Evolutionary conservation across 1,140 invertebrate species (phyloP).

Genomic region (Cylas formicarius): DNA sequence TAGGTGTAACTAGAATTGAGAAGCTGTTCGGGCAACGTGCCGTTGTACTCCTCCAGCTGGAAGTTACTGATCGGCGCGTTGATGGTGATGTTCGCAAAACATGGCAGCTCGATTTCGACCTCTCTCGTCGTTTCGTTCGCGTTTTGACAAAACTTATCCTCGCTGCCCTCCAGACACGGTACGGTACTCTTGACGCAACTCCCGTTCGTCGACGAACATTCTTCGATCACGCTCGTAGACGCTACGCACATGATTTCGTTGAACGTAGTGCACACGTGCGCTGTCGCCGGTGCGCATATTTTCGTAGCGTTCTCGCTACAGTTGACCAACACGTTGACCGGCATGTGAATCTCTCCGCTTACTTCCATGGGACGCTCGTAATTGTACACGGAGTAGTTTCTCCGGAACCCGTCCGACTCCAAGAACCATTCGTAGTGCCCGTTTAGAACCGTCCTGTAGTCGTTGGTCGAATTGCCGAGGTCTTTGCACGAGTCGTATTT

Average conservation of each 20-base stretch:
- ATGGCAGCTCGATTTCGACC: slow-evolving; percentile 11
- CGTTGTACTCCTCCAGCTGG: slow-evolving; percentile 19
- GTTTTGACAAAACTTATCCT: slow-evolving; percentile 18
- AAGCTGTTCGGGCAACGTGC: slow-evolving; percentile 15
- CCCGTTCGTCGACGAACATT: slow-evolving; percentile 15
- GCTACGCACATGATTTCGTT: slow-evolving; percentile 25
- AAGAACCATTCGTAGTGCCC: slow-evolving; percentile 18
- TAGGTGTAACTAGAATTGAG: slow-evolving; percentile 21
- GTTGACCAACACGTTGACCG: slow-evolving; percentile 13
- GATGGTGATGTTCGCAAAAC: slow-evolving; percentile 24
- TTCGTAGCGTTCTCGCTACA: slow-evolving; percentile 19
- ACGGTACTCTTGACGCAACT: slow-evolving; percentile 17
- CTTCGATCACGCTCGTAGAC: neutral
- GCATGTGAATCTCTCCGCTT: slow-evolving; percentile 22
- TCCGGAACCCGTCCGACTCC: slow-evolving; percentile 11
- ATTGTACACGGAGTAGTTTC: slow-evolving; percentile 21
- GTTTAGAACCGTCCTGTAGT: slow-evolving; percentile 21
- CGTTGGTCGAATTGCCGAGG: slow-evolving; percentile 5
- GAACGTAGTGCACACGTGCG: slow-evolving; percentile 20
- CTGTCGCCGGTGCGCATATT: slow-evolving; percentile 15
- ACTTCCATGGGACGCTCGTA: slow-evolving; percentile 19
- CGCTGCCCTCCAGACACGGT: slow-evolving; percentile 11
- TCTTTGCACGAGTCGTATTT: slow-evolving; percentile 19
- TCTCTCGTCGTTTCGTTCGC: slow-evolving; percentile 18
- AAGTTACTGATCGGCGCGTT: slow-evolving; percentile 22